Evolutionary conservation across 1,140 invertebrate genomes (phyloP).

Genomic region (Magallana ariakensis): DNA sequence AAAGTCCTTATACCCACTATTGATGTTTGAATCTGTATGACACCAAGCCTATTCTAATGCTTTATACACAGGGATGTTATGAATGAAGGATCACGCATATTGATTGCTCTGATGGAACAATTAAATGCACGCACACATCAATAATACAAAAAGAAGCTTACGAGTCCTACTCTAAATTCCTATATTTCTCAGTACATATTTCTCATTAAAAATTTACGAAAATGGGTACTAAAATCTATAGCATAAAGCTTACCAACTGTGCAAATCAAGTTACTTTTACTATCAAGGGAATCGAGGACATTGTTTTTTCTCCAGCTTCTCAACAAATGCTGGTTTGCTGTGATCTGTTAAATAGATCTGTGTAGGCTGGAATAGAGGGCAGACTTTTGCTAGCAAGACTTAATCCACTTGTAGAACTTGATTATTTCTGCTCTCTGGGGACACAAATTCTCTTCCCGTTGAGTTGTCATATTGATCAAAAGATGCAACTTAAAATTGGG

Average conservation of each 20-base stretch:
- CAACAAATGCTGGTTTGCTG: too few species aligned
- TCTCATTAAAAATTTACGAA: too few species aligned
- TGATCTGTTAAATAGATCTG: too few species aligned
- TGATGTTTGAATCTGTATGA: conserved; percentile 17
- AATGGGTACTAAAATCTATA: too few species aligned
- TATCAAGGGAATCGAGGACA: too few species aligned
- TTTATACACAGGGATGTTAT: not conserved
- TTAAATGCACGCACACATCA: conserved; percentile 18
- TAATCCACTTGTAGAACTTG: not conserved
- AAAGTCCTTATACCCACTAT: conserved; percentile 20
- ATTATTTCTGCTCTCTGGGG: not conserved
- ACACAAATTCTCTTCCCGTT: not conserved
- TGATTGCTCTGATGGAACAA: conserved; percentile 17
- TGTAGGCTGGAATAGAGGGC: too few species aligned
- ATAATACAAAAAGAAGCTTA: conserved; percentile 6
- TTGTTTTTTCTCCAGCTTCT: too few species aligned
- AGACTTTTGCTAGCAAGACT: not conserved
- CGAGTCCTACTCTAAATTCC: too few species aligned
- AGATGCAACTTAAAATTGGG: not conserved
- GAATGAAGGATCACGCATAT: conserved; percentile 25
- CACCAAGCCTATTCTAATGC: not conserved
- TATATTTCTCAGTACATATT: too few species aligned
- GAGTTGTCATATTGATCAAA: conserved; percentile 9
- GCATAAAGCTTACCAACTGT: too few species aligned
- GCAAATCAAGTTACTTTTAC: too few species aligned